Evolutionary conservation across 1,140 invertebrate genomes (phyloP), one percentile per base, ranked within the genome.

Genomic region (Plutomurus gul): DNA sequence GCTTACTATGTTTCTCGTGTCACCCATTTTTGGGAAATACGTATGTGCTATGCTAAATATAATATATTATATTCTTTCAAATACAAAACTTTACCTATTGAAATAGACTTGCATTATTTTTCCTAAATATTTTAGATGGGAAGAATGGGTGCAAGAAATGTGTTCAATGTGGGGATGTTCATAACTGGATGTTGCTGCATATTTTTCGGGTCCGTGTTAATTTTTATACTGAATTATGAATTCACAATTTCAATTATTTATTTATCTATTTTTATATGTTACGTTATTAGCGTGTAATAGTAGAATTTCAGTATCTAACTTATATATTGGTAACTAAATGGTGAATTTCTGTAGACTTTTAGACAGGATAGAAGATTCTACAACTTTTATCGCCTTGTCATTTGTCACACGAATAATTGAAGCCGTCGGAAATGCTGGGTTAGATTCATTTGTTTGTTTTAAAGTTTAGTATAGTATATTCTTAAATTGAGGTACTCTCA

Each of bases 101-200:
- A n/a, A 75, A 3, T n/a, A 36, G 7, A 71, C 3, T 39, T 13
- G n/a, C n/a, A 71, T 27, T 73, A 13, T 37, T 73, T 72, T 30
- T 27, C 25, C 13, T 27, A 36, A 30, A n/a, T 80, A 72, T 84
- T 84, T 40, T 84, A 92, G 91, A 88, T 97, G 70, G 92, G 93
- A 82, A 89, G 87, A 81, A 90, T 96, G 71, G 95, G 95, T 1
- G 93, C 95, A 0, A 96, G 96, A 85, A 85, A 93, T 11, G 87
- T 96, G 71, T 96, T 96, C 87, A 93, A 95, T 85, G 90, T 91
- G 46, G 96, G 96, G 1, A 94, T 97, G 65, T 90, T 96, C 81
- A 94, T 93, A 0, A 94, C 93, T 0, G 94, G 93, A 27, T 90
- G 76, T 13, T 77, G 79, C 27, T 72, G 77, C 6, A 81, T 89